phyloP scores from a whole-genome alignment of 2,113 vertebrate genomes.

The Syngnathus floridae region DNA sequence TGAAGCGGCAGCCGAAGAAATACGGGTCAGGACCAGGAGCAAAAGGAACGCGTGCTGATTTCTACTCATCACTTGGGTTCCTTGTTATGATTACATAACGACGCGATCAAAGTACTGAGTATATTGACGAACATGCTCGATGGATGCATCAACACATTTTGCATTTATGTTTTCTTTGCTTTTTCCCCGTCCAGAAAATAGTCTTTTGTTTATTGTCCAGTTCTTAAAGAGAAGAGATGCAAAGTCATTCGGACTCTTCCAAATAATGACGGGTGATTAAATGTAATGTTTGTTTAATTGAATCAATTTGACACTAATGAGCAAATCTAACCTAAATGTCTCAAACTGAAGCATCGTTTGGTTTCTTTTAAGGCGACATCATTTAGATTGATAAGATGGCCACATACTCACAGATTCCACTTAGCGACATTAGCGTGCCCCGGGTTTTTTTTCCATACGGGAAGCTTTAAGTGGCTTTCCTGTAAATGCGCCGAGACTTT shows the following conservation, averaged over 20 bases:
- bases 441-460: background rate
- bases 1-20: conserved; percentile 32
- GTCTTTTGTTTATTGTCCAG: no score
- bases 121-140: background rate
- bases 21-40: conserved; percentile 33
- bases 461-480: conserved; percentile 2
- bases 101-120: background rate
- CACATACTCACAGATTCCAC: background rate
- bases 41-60: conserved; percentile 18
- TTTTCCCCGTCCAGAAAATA: no score
- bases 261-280: background rate
- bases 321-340: background rate
- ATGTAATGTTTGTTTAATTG: background rate
- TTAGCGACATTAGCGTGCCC: background rate
- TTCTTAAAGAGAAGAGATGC: no score
- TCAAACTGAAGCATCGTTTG: background rate
- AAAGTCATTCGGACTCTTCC: background rate
- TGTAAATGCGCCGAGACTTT: background rate
- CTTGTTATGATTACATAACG: background rate
- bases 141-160: background rate
- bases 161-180: background rate
- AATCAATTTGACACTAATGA: background rate
- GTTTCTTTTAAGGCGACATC: background rate
- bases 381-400: conserved; percentile 1
- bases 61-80: background rate